phyloP scores from a whole-genome alignment of 2,888 invertebrate genomes.

The Tineola bisselliella region DNA sequence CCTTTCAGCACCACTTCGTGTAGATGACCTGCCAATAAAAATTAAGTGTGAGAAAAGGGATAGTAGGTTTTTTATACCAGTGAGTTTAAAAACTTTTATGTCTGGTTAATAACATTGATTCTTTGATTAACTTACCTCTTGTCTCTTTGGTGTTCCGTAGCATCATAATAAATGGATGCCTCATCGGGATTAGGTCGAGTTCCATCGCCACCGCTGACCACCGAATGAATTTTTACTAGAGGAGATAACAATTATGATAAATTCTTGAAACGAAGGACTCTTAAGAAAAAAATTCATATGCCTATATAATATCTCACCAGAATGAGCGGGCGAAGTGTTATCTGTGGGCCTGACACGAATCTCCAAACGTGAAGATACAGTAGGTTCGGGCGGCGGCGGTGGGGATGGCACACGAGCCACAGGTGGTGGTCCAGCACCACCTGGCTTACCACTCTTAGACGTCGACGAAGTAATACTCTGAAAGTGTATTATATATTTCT shows the following conservation, averaged over 20 bases:
- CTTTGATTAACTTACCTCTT: conserved; percentile 41
- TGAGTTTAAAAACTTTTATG: too few species aligned
- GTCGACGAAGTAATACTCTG: conserved; percentile 60
- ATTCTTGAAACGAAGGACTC: too few species aligned
- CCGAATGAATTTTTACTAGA: conserved; percentile 54
- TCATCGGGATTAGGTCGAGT: conserved; percentile 74
- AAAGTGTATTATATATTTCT: not conserved
- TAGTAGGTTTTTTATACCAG: too few species aligned
- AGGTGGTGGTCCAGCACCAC: conserved; percentile 16
- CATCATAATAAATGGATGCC: conserved; percentile 82
- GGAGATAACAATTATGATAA: not conserved
- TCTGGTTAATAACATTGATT: too few species aligned
- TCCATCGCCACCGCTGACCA: conserved; percentile 52
- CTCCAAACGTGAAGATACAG: conserved; percentile 83
- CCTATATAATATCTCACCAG: conserved; percentile 25
- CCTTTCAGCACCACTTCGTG: conserved; percentile 47
- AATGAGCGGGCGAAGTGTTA: conserved; percentile 37
- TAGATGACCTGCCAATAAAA: conserved; percentile 37
- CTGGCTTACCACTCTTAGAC: conserved; percentile 38
- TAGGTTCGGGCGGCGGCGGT: conserved; percentile 34
- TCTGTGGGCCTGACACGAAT: conserved; percentile 76
- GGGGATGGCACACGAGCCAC: conserved; percentile 19
- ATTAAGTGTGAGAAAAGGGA: too few species aligned
- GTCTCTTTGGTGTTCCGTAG: conserved; percentile 72
- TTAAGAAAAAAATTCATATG: too few species aligned